These are phyloP conservation scores for Taphrorychus bicolor DNA, from an alignment of 2,888 invertebrate species.

Conservation along the genomic window DNA sequence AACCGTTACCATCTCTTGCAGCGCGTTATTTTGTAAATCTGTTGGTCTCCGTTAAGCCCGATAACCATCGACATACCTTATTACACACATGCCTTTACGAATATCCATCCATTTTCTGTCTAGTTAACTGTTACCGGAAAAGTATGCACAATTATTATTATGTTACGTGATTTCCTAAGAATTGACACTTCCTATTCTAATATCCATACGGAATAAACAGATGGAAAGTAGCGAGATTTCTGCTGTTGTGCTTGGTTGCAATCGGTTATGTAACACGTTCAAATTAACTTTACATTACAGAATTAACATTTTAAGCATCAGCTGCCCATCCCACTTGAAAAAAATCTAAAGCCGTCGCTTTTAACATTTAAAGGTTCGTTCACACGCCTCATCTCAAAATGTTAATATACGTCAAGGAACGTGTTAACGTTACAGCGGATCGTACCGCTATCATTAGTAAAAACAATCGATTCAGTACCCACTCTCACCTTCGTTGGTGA, in stretches of 20 bases:
- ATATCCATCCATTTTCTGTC: neutral
- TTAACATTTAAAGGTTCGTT: constrained; percentile 21
- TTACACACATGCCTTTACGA: constrained; percentile 4
- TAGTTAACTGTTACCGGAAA: neutral
- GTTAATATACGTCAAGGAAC: neutral
- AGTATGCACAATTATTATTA: neutral
- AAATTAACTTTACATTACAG: neutral
- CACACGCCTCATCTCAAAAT: constrained; percentile 11
- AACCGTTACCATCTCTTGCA: neutral
- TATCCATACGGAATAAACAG: neutral
- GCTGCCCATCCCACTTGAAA: neutral
- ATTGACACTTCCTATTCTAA: neutral
- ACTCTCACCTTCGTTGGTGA: constrained; percentile 21
- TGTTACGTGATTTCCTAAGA: neutral
- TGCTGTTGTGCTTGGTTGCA: neutral
- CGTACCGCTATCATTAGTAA: constrained; percentile 7
- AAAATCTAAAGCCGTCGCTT: neutral
- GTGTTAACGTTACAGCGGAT: neutral
- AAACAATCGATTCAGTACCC: constrained; percentile 17
- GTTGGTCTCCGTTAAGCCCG: constrained; percentile 1
- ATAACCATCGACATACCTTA: constrained; percentile 1
- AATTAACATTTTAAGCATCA: constrained; percentile 4
- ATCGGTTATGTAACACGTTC: neutral
- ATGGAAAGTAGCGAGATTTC: neutral
- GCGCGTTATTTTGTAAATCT: constrained; percentile 1